Evolutionary conservation across 2,888 invertebrate genomes (phyloP), one percentile per base, ranked within the genome.

Genomic region (Acleris emargana): DNA sequence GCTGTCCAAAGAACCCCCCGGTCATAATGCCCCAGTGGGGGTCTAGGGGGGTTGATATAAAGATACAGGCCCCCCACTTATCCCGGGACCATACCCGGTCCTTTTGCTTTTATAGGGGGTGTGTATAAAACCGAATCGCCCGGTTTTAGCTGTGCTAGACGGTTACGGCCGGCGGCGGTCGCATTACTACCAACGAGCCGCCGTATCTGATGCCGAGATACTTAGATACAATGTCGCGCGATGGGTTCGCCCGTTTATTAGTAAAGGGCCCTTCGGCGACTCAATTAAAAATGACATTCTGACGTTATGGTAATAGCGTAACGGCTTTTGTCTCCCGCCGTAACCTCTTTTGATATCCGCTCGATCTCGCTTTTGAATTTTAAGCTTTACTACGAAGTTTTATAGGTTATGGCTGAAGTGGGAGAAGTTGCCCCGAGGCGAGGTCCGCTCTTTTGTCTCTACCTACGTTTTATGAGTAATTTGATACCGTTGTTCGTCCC

Each of bases 91-190:
- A 87, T 88, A 84, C 84, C 88, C 89, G 89, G 90, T 89, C 91
- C 91, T 91, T 92, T 91, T 91, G 89, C 91, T 91, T 92, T 92
- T 91, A 91, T 91, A 88, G 91, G 90, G 91, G 91, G 91, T 91
- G 91, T 91, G 89, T 91, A 91, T 91, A 91, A 92, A 91, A 91
- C 91, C 87, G 89, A 91, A 91, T 91, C 89, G 91, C 90, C 88
- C 86, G 89, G 91, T 90, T 91, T 91, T 91, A 91, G 91, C 91
- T 81, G 88, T 84, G 88, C 90, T 89, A 86, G 90, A 88, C 87
- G 80, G 90, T 92, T 91, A 91, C 91, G 88, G 82, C 88, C 88
- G 87, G 83, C 86, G 85, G 82, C 84, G 82, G 81, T 81, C 84
- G 84, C 87, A 86, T 87, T 87, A 87, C 86, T 82, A 75, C 32